Percentiles rank a stretch among this genome's conserved stretches.
Evolutionary conservation across 2,113 vertebrate species (phyloP).

Genomic region (Thamnaconus septentrionalis): DNA sequence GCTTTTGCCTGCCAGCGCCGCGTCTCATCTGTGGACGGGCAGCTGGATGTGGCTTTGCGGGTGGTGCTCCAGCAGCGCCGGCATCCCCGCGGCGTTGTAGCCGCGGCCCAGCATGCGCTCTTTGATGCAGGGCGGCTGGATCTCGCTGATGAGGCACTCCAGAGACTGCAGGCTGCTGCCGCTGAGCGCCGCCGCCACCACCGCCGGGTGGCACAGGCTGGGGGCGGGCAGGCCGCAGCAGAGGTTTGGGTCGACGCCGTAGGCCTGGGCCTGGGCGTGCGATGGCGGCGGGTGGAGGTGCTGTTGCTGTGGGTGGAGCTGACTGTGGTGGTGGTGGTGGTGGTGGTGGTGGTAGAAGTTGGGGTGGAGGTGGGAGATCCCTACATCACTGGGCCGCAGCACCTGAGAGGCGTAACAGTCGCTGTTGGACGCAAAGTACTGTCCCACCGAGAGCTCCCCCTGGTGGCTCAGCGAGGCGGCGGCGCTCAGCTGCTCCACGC

Average conservation of each 20-base stretch:
- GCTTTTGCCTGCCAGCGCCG: neutral
- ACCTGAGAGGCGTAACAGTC: slow-evolving; percentile 89
- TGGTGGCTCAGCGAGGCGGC: slow-evolving; percentile 82
- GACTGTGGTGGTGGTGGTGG: neutral
- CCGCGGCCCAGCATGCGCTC: slow-evolving; percentile 96
- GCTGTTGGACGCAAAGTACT: slow-evolving; percentile 85
- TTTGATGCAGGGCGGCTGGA: slow-evolving; percentile 97
- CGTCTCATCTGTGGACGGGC: slow-evolving; percentile 89
- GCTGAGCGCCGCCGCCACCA: slow-evolving; percentile 57
- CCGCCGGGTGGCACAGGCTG: slow-evolving; percentile 85
- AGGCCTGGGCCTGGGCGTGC: slow-evolving; percentile 54
- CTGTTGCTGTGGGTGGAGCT: slow-evolving; percentile 27
- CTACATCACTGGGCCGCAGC: slow-evolving; percentile 76
- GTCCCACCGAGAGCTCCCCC: slow-evolving; percentile 82
- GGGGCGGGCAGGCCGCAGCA: slow-evolving; percentile 81
- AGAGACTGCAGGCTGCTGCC: slow-evolving; percentile 97
- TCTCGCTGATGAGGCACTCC: slow-evolving; percentile 97
- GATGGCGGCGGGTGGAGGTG: slow-evolving; percentile 55
- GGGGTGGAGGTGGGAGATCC: slow-evolving; percentile 60
- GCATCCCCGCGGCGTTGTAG: slow-evolving; percentile 89
- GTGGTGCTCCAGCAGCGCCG: slow-evolving; percentile 90
- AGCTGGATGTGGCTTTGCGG: slow-evolving; percentile 93
- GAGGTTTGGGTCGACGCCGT: slow-evolving; percentile 69
- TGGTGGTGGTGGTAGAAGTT: slow-evolving; percentile 48
- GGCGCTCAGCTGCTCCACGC: slow-evolving; percentile 60